Base-by-base conservation (phyloP, 2,113 vertebrate species). In the Microcebus ravelobensis region DNA sequence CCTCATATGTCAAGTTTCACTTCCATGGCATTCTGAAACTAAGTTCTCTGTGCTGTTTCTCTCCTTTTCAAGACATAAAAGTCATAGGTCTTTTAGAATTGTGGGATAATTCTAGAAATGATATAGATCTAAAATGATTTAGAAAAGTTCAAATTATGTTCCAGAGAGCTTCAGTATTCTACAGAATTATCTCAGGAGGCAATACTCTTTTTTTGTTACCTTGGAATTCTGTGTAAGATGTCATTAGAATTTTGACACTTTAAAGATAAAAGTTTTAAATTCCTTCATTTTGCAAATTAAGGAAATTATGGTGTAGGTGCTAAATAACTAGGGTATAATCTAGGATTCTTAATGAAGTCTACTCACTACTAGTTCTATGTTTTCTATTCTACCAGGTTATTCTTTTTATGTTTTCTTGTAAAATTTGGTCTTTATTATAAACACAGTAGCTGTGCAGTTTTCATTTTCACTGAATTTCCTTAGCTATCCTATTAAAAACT, bases 181-280 rank as follows among this genome's bases (percentile, higher is more conserved):
- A 9, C 52, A 94, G 45, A 85, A 86, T 92, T 76, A 6, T 82
- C 76, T 90, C 34, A 95, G 27, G 34, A 82, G 36, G 36, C 29
- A 92, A 50, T 39, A 90, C 2, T 45, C 36, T 59, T 59, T 83
- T n/a, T 74, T 50, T 65, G 2, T 90, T 89, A 9, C 71, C 88
- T 83, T 90, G 36, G 48, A 9, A 34, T 94, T 86, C 85, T 65
- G 12, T 39, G 15, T 92, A 94, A 92, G 34, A 79, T 77, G 36
- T 74, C 57, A 84, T 86, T 95, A 95, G 67, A 1, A 76, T 87
- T 95, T 94, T 86, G 42, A 59, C 36, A 52, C 48, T 94, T 92
- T 2, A n/a, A 14, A 29, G 50, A 85, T 70, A 63, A 63, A 55
- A 45, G 6, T 91, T 77, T 39, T 77, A 39, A 95, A 59, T 87